Conservation (phyloP, 2,888 invertebrate genomes). For the Amiota communis region DNA sequence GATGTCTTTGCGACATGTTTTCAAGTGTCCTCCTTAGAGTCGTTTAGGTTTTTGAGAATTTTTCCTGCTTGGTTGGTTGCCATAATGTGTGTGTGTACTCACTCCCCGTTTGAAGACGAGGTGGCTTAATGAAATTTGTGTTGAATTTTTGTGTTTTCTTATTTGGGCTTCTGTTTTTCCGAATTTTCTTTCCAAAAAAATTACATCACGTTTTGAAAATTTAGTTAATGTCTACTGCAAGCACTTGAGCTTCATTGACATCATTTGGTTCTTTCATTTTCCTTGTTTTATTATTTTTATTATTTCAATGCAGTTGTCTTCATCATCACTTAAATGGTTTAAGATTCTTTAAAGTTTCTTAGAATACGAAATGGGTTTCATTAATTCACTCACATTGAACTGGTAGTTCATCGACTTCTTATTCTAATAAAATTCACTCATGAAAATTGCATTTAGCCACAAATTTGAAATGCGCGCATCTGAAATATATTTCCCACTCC, state of each 20-base stretch:
- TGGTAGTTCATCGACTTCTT: neutral
- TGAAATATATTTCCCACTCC: no score
- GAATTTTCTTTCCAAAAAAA: slow-evolving; percentile 45
- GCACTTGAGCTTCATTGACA: slow-evolving; percentile 14
- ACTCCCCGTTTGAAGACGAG: neutral
- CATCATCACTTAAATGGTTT: neutral
- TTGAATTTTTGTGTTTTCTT: slow-evolving; percentile 11
- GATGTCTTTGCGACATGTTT: slow-evolving; percentile 71
- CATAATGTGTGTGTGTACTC: slow-evolving; percentile 36
- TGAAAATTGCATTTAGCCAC: no score
- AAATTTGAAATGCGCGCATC: no score
- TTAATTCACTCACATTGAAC: no score
- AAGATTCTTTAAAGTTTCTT: no score
- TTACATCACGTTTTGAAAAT: slow-evolving; percentile 64
- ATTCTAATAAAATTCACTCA: no score
- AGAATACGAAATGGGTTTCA: no score
- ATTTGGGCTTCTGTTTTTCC: neutral
- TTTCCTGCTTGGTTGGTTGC: neutral
- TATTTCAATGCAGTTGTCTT: neutral
- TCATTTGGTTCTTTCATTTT: neutral
- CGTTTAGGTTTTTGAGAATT: neutral
- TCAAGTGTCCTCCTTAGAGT: slow-evolving; percentile 45
- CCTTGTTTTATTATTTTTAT: no score
- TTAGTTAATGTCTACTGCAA: slow-evolving; percentile 59
- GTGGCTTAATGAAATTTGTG: slow-evolving; percentile 61